A percentile compares a stretch with the other conserved stretches of the same genome.
Evolutionary conservation across 2,797 vertebrate genomes (phyloP).

Genomic region (Orientallactaga sibirica): DNA sequence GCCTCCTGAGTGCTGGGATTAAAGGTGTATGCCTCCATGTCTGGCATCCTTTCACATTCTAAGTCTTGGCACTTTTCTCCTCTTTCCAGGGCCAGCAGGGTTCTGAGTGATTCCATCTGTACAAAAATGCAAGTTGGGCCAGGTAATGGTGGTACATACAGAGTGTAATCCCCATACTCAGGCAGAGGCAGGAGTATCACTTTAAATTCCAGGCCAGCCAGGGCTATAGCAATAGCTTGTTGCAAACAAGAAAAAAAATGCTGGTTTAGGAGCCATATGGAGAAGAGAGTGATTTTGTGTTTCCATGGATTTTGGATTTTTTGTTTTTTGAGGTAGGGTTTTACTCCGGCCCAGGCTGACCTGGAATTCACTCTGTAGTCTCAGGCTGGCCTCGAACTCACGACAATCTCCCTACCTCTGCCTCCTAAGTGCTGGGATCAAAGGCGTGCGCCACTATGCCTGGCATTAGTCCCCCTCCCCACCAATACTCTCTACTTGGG

Average conservation of each 20-base stretch:
- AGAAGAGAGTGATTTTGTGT: background rate
- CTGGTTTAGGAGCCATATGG: background rate
- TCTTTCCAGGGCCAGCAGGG: background rate
- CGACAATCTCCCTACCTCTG: too few relatives aligned
- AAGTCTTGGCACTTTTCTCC: background rate
- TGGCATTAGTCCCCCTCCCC: too few relatives aligned
- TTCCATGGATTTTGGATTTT: slow-evolving; percentile 23
- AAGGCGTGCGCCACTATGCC: too few relatives aligned
- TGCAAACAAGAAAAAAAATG: background rate
- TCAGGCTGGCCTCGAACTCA: too few relatives aligned
- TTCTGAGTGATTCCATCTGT: slow-evolving; percentile 26
- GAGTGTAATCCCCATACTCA: background rate
- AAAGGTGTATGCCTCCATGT: too few relatives aligned
- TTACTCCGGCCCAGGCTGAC: too few relatives aligned
- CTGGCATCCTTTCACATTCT: background rate
- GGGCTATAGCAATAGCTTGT: too few relatives aligned
- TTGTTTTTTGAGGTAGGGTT: background rate
- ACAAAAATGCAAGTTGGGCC: background rate
- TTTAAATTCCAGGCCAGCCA: background rate
- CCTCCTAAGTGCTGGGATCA: too few relatives aligned
- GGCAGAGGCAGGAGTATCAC: background rate
- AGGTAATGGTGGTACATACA: too few relatives aligned
- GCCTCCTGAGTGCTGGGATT: too few relatives aligned
- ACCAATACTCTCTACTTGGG: background rate
- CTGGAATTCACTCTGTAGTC: too few relatives aligned